Conservation (phyloP, 2,888 invertebrate species). For the Nomada lathburiana region DNA sequence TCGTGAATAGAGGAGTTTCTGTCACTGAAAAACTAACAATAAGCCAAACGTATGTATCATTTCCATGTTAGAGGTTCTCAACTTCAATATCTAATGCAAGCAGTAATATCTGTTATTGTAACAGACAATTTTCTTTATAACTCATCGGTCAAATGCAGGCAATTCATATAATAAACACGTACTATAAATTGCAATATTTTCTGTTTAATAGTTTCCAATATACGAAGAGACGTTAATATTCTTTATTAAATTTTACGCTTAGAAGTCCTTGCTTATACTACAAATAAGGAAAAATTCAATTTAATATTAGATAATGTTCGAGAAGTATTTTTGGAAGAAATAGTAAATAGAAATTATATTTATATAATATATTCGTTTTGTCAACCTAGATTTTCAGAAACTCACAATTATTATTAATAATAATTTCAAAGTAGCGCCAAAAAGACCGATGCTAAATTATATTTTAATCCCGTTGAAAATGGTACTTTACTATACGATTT, state of each 20-base stretch:
- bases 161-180: too few species aligned
- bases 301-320: too few species aligned
- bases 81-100: not conserved
- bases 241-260: too few species aligned
- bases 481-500: constrained; percentile 14
- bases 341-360: too few species aligned
- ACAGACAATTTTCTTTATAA: not conserved
- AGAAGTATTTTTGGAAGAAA: too few species aligned
- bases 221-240: too few species aligned
- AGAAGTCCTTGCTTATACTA: too few species aligned
- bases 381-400: not conserved
- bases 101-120: not conserved
- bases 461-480: constrained; percentile 9
- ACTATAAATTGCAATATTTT: too few species aligned
- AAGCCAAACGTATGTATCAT: constrained; percentile 1
- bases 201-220: too few species aligned
- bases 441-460: not conserved
- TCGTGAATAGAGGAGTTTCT: not conserved
- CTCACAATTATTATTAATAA: not conserved
- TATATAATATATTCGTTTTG: too few species aligned
- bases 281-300: too few species aligned
- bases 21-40: not conserved
- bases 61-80: constrained; percentile 24
- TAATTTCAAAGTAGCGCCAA: constrained; percentile 9
- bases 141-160: too few species aligned